Base-by-base conservation (phyloP, 2,113 vertebrate species). In the Gallinago paraguaiae region DNA sequence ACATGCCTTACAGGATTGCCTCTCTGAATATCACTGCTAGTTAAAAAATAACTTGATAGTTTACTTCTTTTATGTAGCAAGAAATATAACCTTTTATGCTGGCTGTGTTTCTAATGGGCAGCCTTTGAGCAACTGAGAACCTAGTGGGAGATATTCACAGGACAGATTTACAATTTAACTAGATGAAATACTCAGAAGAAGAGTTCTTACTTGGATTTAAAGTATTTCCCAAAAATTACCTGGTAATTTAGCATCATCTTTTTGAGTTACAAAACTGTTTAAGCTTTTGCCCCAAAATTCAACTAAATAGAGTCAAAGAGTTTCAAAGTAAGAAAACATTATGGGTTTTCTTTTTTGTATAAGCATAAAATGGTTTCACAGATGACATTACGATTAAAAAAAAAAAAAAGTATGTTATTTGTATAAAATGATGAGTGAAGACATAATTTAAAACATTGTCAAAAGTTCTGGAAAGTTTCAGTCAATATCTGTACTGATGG, bases 11-110 rank as follows among this genome's bases (percentile, higher is more conserved):
- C 35, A 93, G 92, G 54, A 93, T 77, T 0, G 17, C 91, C 74
- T 89, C 45, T 86, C 50, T 90, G 92, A 90, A 89, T 82, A 85
- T 27, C 50, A 65, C 23, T 82, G 54, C 60, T 95, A 86, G 72
- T 94, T 88, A 85, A 75, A 95, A 89, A 91, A 95, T 63, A 95
- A 69, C 54, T 88, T 88, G 51, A 48, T 83, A 78, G 92, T 78
- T 88, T 93, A 90, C 71, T 96, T 94, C 59, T 95, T 96, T 94
- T 96, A 83, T 90, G 68, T 56, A 45, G 63, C 12, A 67, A 90
- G 88, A 96, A 92, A 79, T 85, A 96, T 24, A 82, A 45, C 10
- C 30, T 94, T 88, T 95, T 76, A 72, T 91, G 60, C 30, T 82
- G 37, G 2, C 28, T 91, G 79, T 84, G 61, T 82, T 90, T 61